Base-by-base conservation (phyloP, 2,113 vertebrate species). In the Catharus fuscescens region DNA sequence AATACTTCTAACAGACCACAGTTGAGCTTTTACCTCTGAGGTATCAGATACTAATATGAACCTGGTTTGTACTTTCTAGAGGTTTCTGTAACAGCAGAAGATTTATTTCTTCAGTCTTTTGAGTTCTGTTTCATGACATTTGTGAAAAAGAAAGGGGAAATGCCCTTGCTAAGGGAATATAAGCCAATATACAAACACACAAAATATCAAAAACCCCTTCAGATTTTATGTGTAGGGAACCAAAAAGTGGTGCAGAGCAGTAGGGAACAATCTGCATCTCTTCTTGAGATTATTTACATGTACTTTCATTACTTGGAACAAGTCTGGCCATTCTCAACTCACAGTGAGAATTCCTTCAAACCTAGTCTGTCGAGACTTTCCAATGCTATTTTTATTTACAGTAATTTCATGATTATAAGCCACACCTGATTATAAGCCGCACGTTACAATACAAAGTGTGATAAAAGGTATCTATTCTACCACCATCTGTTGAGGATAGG, bases 1-100 rank as follows among this genome's bases (percentile, higher is more conserved):
- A 90, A 50, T 38, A 29, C 54, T 93, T 73, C 66, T 86, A 73
- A 92, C 15, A 31, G 48, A 19, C 6, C 13, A 70, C 56, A 56
- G 50, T 13, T 0, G 0, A 59, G 20, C 6, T 16, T 72, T 92
- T 52, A 69, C 1, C 2, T 72, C 59, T 77, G 34, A 91, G 28
- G 36, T 60, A 74, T 61, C 29, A 72, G 42, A 31, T 66, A 57
- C 47, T 40, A 40, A 26, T 47, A n/a, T 18, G 47, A 44, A 31
- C 36, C 19, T 32, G 8, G 8, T 87, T 64, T 64, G 19, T 34
- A 56, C 47, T 64, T 71, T 88, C 65, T 29, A 72, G 59, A 56
- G 16, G 26, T 72, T 86, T 92, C 59, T 72, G 34, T 23, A 80
- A 59, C 10, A 29, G 36, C 26, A 77, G 16, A 54, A 66, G 24